These are phyloP conservation scores for Anthonomus grandis DNA, from an alignment of 1,140 invertebrate species.

Conservation along the genomic window DNA sequence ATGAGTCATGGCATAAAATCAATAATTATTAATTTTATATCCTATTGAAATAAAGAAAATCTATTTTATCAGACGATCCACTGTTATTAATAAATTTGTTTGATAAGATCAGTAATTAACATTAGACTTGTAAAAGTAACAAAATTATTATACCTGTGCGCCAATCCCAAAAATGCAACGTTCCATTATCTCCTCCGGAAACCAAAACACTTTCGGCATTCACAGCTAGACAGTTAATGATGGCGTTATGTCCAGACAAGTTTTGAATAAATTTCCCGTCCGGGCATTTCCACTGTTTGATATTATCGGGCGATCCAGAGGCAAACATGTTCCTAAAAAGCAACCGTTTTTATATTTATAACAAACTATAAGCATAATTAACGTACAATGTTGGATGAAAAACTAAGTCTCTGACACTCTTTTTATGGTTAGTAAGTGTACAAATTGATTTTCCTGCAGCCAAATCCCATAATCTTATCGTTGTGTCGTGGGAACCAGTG, in stretches of 20 bases:
- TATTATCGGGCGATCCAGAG: slow-evolving; percentile 96
- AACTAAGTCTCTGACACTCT: slow-evolving; percentile 88
- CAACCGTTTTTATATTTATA: not conserved
- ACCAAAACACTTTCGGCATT: slow-evolving; percentile 95
- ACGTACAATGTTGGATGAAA: slow-evolving; percentile 85
- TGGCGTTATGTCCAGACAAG: slow-evolving; percentile 94
- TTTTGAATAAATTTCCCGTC: slow-evolving; percentile 99
- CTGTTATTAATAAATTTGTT: too few relatives aligned
- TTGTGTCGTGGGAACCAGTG: slow-evolving; percentile 80
- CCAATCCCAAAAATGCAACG: slow-evolving; percentile 99
- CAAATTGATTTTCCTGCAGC: slow-evolving; percentile 92
- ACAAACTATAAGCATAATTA: slow-evolving; percentile 4
- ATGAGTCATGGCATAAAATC: too few relatives aligned
- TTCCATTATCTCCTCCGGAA: slow-evolving; percentile 98
- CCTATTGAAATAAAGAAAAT: too few relatives aligned
- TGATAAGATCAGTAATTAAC: too few relatives aligned
- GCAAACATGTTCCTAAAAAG: slow-evolving; percentile 86
- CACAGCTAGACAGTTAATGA: slow-evolving; percentile 93
- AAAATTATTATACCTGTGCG: slow-evolving; percentile 74
- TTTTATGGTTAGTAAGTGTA: slow-evolving; percentile 98
- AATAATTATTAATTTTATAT: too few relatives aligned
- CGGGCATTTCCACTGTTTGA: slow-evolving; percentile 99
- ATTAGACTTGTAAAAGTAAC: too few relatives aligned
- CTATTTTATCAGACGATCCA: too few relatives aligned
- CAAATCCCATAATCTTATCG: slow-evolving; percentile 94